phyloP scores from a whole-genome alignment of 2,113 vertebrate genomes.

The Hepsetus odoe region DNA sequence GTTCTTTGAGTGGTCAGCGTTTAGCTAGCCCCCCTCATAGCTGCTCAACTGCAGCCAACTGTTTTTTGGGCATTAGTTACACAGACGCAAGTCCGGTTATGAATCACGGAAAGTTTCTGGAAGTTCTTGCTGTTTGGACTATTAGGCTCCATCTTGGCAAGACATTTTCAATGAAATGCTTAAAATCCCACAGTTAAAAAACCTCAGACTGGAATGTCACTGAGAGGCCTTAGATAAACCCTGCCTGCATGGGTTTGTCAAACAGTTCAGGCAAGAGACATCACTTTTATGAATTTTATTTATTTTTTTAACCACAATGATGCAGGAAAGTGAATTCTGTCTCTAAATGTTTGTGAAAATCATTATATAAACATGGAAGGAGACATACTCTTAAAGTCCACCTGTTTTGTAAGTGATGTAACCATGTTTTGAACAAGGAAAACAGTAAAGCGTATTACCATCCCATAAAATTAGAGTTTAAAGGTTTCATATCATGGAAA shows the following conservation, averaged over 20 bases:
- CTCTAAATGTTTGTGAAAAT: slow-evolving; percentile 17
- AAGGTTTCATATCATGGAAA: too few species aligned
- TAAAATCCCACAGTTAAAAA: slow-evolving; percentile 64
- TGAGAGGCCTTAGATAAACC: slow-evolving; percentile 54
- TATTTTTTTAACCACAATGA: neutral
- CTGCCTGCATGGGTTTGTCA: slow-evolving; percentile 20
- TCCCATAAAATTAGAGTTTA: too few species aligned
- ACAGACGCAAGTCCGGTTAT: slow-evolving; percentile 59
- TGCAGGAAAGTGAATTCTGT: neutral
- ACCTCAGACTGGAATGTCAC: slow-evolving; percentile 64
- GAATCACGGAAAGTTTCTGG: slow-evolving; percentile 62
- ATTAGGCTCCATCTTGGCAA: slow-evolving; percentile 57
- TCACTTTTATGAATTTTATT: slow-evolving; percentile 39
- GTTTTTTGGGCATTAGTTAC: slow-evolving; percentile 57
- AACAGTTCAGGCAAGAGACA: slow-evolving; percentile 45
- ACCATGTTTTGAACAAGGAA: neutral
- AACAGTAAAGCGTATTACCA: neutral
- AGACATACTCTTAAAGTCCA: neutral
- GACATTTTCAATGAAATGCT: slow-evolving; percentile 62
- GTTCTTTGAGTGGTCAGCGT: slow-evolving; percentile 57
- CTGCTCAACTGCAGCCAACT: slow-evolving; percentile 27
- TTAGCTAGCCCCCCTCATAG: slow-evolving; percentile 52
- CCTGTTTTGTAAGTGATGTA: too few species aligned
- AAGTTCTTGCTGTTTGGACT: slow-evolving; percentile 52
- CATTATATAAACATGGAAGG: neutral